A percentile compares a stretch with the other conserved stretches of the same genome.
Conservation (phyloP, 2,113 vertebrate species). For the Neolamprologus modestus region DNA sequence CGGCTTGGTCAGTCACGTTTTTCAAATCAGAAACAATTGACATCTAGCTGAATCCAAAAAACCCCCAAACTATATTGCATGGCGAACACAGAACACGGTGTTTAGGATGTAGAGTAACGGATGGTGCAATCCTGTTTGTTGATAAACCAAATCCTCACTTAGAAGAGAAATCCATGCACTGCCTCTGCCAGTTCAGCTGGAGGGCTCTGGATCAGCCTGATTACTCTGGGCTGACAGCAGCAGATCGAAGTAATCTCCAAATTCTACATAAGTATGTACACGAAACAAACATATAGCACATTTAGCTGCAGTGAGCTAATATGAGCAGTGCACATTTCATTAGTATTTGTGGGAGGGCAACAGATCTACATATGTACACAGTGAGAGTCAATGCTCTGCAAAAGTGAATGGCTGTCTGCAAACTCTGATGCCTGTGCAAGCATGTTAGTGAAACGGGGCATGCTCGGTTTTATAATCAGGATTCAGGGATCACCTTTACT, state of each 20-base stretch:
- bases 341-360: not conserved
- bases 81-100: not conserved
- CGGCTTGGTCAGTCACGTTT: not conserved
- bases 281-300: not conserved
- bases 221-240: conserved; percentile 48
- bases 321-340: not conserved
- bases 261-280: conserved; percentile 19
- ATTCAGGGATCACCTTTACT: conserved; percentile 42
- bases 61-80: not conserved
- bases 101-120: conserved; percentile 8
- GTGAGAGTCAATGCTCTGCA: not conserved
- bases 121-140: conserved; percentile 34
- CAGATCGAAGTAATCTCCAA: conserved; percentile 57
- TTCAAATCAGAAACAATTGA: conserved; percentile 22
- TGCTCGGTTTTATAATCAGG: conserved; percentile 23
- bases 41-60: conserved; percentile 1
- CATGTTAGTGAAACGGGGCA: not conserved
- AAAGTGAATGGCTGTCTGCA: not conserved
- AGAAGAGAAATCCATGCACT: conserved; percentile 36
- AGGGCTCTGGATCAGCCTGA: conserved; percentile 57
- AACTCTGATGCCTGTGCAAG: not conserved
- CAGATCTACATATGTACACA: not conserved
- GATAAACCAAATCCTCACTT: conserved; percentile 55
- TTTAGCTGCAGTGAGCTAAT: not conserved
- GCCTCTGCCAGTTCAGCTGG: conserved; percentile 45